A percentile compares a stretch with the other conserved stretches of the same genome.
These are phyloP conservation scores for Solen grandis DNA, from an alignment of 1,140 invertebrate species.

Conservation along the genomic window DNA sequence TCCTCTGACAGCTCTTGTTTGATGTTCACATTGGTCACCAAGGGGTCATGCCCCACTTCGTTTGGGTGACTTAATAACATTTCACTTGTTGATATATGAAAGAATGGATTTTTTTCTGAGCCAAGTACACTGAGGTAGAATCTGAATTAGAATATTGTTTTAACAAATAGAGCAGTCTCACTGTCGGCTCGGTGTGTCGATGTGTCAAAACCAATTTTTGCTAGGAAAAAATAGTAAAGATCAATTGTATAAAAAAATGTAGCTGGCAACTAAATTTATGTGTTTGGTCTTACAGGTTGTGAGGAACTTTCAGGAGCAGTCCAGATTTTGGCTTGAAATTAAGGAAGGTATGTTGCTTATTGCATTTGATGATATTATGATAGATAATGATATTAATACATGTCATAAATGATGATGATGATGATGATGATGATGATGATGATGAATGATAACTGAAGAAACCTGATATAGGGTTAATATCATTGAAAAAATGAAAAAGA, in stretches of 20 bases:
- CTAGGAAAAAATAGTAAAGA: neutral
- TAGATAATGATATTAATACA: neutral
- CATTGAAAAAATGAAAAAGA: neutral
- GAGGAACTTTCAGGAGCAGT: conserved; percentile 36
- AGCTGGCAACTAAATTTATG: neutral
- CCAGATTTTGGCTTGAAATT: conserved; percentile 37
- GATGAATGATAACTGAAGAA: neutral
- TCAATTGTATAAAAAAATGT: neutral
- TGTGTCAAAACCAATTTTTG: neutral
- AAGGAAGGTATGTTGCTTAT: conserved; percentile 20
- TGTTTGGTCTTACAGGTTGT: conserved; percentile 32
- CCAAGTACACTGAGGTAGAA: no score
- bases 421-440: neutral
- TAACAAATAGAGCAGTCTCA: neutral
- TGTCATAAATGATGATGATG: neutral
- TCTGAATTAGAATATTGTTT: no score
- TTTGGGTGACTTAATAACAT: no score
- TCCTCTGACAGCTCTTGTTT: no score
- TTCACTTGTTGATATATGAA: no score
- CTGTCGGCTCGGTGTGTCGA: neutral
- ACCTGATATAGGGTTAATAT: neutral
- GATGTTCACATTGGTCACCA: no score
- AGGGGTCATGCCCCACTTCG: no score
- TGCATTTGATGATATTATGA: neutral
- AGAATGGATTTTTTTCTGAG: no score